Evolutionary conservation across 2,797 vertebrate genomes (phyloP).

Genomic region (Remorina albescens): DNA sequence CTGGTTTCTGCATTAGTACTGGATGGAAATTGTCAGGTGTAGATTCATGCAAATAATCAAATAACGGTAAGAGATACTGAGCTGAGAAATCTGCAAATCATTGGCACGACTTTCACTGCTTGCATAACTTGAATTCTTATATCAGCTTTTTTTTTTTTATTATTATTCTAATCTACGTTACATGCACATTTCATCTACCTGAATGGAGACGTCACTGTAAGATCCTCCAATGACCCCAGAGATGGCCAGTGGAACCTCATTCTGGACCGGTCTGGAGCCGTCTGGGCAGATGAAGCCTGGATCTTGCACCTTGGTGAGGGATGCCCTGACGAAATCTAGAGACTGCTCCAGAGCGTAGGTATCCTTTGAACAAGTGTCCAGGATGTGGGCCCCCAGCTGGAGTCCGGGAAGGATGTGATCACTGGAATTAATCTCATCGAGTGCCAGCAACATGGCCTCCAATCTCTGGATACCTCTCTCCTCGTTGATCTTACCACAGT

Average conservation of each 20-base stretch:
- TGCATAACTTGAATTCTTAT: too few relatives aligned
- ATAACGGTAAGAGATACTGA: neutral
- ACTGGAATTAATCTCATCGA: conserved; percentile 95
- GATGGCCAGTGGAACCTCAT: conserved; percentile 93
- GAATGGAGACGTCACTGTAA: conserved; percentile 98
- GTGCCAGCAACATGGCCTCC: conserved; percentile 97
- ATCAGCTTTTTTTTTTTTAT: neutral
- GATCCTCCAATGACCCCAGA: conserved; percentile 97
- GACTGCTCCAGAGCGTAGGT: conserved; percentile 97
- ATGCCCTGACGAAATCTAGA: conserved; percentile 95
- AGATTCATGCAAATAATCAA: neutral
- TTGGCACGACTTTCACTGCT: too few relatives aligned
- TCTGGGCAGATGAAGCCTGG: conserved; percentile 97
- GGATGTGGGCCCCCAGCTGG: conserved; percentile 92
- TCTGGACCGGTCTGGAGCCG: conserved; percentile 93
- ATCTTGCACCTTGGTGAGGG: conserved; percentile 93
- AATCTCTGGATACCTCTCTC: conserved; percentile 96
- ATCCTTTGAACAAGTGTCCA: conserved; percentile 99
- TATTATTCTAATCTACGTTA: neutral
- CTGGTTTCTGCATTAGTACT: too few relatives aligned
- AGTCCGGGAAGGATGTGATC: conserved; percentile 92
- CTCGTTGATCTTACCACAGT: conserved; percentile 95
- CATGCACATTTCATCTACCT: conserved; percentile 83
- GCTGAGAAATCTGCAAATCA: too few relatives aligned
- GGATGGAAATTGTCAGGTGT: neutral